Evolutionary conservation across 1,140 invertebrate genomes (phyloP), one percentile per base, ranked within the genome.

Genomic region (Copidosoma floridanum): DNA sequence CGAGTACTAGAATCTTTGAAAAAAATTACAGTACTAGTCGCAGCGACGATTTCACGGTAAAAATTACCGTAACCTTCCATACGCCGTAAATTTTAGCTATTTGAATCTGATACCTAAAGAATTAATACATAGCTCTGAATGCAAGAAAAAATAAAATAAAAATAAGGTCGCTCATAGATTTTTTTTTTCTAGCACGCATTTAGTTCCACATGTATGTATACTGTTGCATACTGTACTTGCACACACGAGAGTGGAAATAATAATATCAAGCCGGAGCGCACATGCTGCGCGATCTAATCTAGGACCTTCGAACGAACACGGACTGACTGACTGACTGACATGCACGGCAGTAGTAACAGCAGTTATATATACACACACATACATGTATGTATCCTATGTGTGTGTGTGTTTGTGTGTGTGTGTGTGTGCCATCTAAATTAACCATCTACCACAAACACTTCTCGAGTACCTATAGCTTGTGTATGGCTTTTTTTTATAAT

Each of bases 91-190:
- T n/a, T n/a, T n/a, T n/a, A n/a, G n/a, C n/a, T n/a, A n/a, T n/a
- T n/a, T n/a, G n/a, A n/a, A n/a, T n/a, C n/a, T n/a, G n/a, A n/a
- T n/a, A n/a, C n/a, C n/a, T n/a, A n/a, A n/a, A n/a, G n/a, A n/a
- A n/a, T n/a, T n/a, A n/a, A n/a, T n/a, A n/a, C n/a, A n/a, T n/a
- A n/a, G n/a, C n/a, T n/a, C n/a, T n/a, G n/a, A n/a, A n/a, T n/a
- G n/a, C n/a, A n/a, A n/a, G n/a, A n/a, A n/a, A n/a, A n/a, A n/a
- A 32, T 26, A 38, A 14, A 11, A 23, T 12, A 53, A 41, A 35
- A 59, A 48, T 54, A 61, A 48, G 58, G 51, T 61, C 58, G 26
- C 11, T 40, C 35, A 47, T 61, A 40, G 58, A 61, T 61, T 61
- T 61, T n/a, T n/a, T n/a, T n/a, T n/a, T n/a, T n/a, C n/a, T n/a